A percentile compares a stretch with the other conserved stretches of the same genome.
Evolutionary conservation across 1,140 invertebrate species (phyloP).

Genomic region (Anastatus disparis): DNA sequence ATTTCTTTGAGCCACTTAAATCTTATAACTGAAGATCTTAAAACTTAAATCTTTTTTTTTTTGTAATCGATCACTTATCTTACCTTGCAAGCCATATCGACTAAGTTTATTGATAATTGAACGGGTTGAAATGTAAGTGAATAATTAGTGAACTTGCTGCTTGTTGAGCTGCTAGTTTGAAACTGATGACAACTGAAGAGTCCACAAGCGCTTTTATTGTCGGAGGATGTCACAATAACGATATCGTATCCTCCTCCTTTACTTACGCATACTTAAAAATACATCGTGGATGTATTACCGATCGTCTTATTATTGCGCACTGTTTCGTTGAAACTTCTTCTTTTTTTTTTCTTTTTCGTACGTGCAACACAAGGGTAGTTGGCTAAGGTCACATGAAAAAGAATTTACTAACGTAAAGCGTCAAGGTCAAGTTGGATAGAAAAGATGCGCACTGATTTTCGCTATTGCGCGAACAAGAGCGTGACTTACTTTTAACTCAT

Average conservation of each 20-base stretch:
- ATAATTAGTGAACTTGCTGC: not conserved
- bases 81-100: constrained; percentile 59
- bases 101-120: constrained; percentile 35
- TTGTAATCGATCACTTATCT: no score
- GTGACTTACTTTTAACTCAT: not conserved
- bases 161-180: constrained; percentile 47
- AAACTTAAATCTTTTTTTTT: no score
- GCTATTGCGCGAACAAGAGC: constrained; percentile 23
- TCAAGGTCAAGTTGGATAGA: constrained; percentile 37
- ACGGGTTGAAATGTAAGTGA: not conserved
- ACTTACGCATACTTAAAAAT: no score
- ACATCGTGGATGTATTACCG: constrained; percentile 30
- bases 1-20: no score
- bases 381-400: constrained; percentile 37
- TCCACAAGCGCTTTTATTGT: constrained; percentile 47
- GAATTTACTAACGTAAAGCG: no score
- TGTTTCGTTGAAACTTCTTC: no score
- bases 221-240: constrained; percentile 46
- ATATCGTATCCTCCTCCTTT: not conserved
- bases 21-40: no score
- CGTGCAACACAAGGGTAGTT: constrained; percentile 41
- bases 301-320: constrained; percentile 36
- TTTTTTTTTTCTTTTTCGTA: no score
- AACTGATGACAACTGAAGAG: constrained; percentile 53
- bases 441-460: constrained; percentile 1